Percentiles rank a stretch among this genome's conserved stretches.
These are phyloP conservation scores for Allolobophora icterica DNA, from an alignment of 2,888 invertebrate species.

Conservation along the genomic window DNA sequence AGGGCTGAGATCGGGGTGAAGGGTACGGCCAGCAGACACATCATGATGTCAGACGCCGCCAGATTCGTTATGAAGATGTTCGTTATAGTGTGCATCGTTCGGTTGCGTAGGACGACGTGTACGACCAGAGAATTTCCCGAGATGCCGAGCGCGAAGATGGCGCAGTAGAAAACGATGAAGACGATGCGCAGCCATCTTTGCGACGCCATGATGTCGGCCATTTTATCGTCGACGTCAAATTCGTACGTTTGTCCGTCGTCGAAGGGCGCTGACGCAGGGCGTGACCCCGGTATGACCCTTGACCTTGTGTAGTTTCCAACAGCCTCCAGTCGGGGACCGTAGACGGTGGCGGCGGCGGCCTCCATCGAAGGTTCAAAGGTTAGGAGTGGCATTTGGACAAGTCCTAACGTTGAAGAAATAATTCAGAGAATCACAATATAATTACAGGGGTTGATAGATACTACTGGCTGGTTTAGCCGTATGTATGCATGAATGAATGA, in stretches of 20 bases:
- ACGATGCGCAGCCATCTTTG: slow-evolving; percentile 24
- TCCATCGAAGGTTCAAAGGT: neutral
- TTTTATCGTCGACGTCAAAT: neutral
- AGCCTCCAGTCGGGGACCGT: neutral
- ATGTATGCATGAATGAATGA: no score
- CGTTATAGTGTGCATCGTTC: slow-evolving; percentile 96
- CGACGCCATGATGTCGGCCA: slow-evolving; percentile 25
- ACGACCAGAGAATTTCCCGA: slow-evolving; percentile 76
- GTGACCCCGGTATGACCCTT: neutral
- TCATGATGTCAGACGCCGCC: slow-evolving; percentile 89
- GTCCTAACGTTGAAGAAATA: neutral
- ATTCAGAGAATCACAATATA: neutral
- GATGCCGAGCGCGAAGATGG: slow-evolving; percentile 83
- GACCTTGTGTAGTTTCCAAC: neutral
- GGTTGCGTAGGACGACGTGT: slow-evolving; percentile 82
- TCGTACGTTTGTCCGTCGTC: neutral
- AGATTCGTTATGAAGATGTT: slow-evolving; percentile 96
- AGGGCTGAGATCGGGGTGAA: slow-evolving; percentile 95
- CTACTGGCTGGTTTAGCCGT: no score
- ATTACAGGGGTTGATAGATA: no score
- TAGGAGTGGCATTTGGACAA: neutral
- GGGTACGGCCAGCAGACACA: slow-evolving; percentile 91
- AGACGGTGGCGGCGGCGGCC: neutral
- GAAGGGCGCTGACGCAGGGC: neutral
- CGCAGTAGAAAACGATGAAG: slow-evolving; percentile 69